These are phyloP conservation scores for Caenorhabditis sp. DNA, from an alignment of 2,888 invertebrate genomes.

Conservation along the genomic window DNA sequence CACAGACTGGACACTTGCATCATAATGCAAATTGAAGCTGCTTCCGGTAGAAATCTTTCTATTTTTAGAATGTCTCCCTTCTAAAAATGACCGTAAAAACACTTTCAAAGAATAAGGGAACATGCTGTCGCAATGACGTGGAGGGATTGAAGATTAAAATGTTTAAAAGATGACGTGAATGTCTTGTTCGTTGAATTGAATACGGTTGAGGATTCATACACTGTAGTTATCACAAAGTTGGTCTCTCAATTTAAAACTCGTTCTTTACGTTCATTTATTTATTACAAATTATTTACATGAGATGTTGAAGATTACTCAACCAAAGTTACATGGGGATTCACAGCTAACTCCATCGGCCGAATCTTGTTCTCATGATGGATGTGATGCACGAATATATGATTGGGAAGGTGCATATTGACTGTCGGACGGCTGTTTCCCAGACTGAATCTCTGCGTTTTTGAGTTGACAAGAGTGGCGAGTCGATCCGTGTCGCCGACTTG, in stretches of 20 bases:
- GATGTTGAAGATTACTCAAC: constrained; percentile 29
- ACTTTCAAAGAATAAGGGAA: too few species aligned
- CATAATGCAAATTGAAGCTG: neutral
- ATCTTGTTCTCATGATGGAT: constrained; percentile 34
- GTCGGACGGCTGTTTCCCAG: constrained; percentile 20
- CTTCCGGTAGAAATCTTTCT: neutral
- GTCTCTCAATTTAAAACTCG: neutral
- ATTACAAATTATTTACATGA: neutral
- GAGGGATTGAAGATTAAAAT: neutral
- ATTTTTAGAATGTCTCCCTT: too few species aligned
- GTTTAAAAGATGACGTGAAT: neutral
- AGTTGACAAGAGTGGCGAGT: constrained; percentile 11
- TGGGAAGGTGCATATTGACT: constrained; percentile 39
- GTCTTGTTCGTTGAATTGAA: neutral
- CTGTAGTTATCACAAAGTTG: neutral
- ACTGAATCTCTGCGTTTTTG: constrained; percentile 36
- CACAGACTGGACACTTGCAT: too few species aligned
- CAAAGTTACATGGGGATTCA: constrained; percentile 9
- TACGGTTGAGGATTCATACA: neutral
- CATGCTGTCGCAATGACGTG: too few species aligned
- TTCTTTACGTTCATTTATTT: neutral
- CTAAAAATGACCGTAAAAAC: too few species aligned
- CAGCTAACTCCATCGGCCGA: constrained; percentile 19
- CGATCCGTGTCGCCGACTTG: constrained; percentile 39
- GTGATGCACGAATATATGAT: constrained; percentile 49